These are phyloP conservation scores for Pyrrhia umbra DNA, from an alignment of 2,888 invertebrate genomes.

Conservation along the genomic window DNA sequence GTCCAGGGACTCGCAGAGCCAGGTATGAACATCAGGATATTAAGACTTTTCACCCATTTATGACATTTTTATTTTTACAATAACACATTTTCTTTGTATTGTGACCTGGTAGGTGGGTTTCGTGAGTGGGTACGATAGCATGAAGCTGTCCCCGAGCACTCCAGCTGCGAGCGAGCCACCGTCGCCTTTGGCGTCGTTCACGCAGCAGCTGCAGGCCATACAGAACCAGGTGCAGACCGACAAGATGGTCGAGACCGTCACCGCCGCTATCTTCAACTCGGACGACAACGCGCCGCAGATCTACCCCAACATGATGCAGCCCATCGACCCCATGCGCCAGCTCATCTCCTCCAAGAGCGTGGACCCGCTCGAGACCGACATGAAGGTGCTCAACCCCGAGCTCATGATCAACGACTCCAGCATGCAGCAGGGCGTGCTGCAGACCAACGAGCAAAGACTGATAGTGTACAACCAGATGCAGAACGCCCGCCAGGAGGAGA, in stretches of 20 bases:
- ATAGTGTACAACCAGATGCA: slow-evolving; percentile 75
- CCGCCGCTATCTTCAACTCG: slow-evolving; percentile 88
- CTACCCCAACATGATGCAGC: slow-evolving; percentile 75
- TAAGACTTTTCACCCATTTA: not conserved
- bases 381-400: slow-evolving; percentile 79
- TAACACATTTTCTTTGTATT: not conserved
- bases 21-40: slow-evolving; percentile 64
- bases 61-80: not conserved
- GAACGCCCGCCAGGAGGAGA: slow-evolving; percentile 67
- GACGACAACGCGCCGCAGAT: slow-evolving; percentile 79
- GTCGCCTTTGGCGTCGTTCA: slow-evolving; percentile 81
- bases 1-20: slow-evolving; percentile 71
- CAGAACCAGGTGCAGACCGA: slow-evolving; percentile 88
- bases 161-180: slow-evolving; percentile 79
- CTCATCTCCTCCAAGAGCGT: slow-evolving; percentile 76
- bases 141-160: slow-evolving; percentile 89
- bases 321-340: slow-evolving; percentile 69
- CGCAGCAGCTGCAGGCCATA: slow-evolving; percentile 86
- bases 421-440: too few relatives aligned
- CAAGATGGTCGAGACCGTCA: slow-evolving; percentile 88
- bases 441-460: slow-evolving; percentile 71
- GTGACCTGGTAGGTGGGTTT: slow-evolving; percentile 72
- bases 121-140: slow-evolving; percentile 84
- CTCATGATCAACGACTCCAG: slow-evolving; percentile 76
- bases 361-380: slow-evolving; percentile 74